Base-by-base conservation (phyloP, 2,113 vertebrate genomes). In the Ceratotherium simum region DNA sequence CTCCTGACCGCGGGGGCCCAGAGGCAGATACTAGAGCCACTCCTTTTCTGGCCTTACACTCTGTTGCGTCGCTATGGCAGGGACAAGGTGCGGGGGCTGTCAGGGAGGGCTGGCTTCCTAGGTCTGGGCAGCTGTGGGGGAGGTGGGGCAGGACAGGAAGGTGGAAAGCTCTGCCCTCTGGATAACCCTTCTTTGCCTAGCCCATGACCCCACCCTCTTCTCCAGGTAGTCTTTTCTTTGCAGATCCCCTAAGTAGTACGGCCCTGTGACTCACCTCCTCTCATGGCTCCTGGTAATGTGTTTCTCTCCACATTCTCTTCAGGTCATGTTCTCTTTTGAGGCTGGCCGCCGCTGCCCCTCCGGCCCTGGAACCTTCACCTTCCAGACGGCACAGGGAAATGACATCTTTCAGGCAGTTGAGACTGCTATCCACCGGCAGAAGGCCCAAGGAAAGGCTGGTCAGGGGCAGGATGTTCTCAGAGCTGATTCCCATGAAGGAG, bases 271-370 rank as follows among this genome's bases (percentile, higher is more conserved):
- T 2, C 81, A 27, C 17, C 56, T 72, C 6, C 58, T 48, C 12
- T 39, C 62, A 7, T 16, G 76, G 14, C 64, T 58, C 39, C 48
- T 42, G 75, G n/a, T 60, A n/a, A 96, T 23, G 2, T n/a, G 67
- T 72, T 91, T 89, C 75, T 54, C 85, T 93, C 14, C 18, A 31
- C 21, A 33, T 56, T 46, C 64, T 62, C 81, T 72, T 14, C 97
- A 99, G 99, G 99, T 99, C 91, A 99, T 99, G 99, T 99, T 99
- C 98, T 99, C 99, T 0, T 99, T 99, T 0, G 99, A 99, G 98
- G 99, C 99, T 0, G 99, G 99, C 36, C 99, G 99, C 12, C 99
- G 99, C 89, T 99, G 99, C 1, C 99, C 99, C 27, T 99, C 99
- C 0, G 99, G 99, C 31, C 99, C 99, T 0, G 99, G 99, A 3